Base-by-base conservation (phyloP, 2,797 vertebrate species). In the Lophius americanus region DNA sequence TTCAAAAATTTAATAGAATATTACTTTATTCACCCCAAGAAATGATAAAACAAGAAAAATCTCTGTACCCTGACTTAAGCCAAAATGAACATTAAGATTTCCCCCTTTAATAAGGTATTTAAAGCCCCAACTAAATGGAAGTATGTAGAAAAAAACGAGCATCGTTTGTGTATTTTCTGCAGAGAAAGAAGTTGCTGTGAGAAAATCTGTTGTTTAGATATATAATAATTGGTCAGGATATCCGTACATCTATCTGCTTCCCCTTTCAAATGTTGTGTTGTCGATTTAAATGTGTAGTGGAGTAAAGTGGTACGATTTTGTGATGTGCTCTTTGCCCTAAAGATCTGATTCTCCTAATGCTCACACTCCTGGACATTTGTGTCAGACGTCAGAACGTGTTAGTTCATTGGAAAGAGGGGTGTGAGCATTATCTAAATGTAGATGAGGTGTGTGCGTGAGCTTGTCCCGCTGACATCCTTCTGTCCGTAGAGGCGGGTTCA, bases 401-500 rank as follows among this genome's bases (percentile, higher is more conserved):
- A 44, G 35, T 51, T 41, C 58, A n/a, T 62, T 35, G 9, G 38
- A 47, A 46, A 64, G 8, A 4, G 23, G 23, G 23, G 23, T 23
- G 23, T 23, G 23, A 23, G 54, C 41, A 38, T 70, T 60, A 59
- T 38, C n/a, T 62, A 10, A 65, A 36, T 70, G 59, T 68, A 37
- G 53, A 52, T 80, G 7, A 14, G 37, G 33, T 51, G 36, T 57
- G 35, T 56, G 41, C 33, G 36, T 67, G 35, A 64, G n/a, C 75
- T 7, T 57, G 60, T 71, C 43, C 55, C 5, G 33, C 33, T 52
- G 52, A 78, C 82, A 68, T 69, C 60, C 75, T 58, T 76, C 54
- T 72, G 75, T 76, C 71, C 46, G 14, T 70, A 61, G 65, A 77
- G 88, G 85, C 89, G 90, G 85, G 78, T 75, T 54, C 56, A 61